These are phyloP conservation scores for Agriopis leucophaearia DNA, from an alignment of 2,888 invertebrate species.

Conservation along the genomic window DNA sequence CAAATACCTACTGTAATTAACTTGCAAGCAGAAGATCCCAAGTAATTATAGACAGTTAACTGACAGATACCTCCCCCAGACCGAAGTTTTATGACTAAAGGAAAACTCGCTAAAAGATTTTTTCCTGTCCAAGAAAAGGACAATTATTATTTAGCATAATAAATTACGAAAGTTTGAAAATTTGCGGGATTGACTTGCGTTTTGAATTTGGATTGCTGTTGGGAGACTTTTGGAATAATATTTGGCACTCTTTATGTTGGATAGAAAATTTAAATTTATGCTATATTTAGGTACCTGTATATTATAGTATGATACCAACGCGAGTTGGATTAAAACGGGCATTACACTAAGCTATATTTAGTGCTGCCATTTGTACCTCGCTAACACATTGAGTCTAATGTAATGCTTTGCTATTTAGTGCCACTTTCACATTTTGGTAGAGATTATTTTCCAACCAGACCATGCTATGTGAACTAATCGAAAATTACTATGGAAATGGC, in stretches of 20 bases:
- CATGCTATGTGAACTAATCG: no score
- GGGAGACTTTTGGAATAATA: slow-evolving; percentile 3
- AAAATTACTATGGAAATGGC: no score
- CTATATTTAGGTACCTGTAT: no score
- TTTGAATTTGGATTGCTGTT: slow-evolving; percentile 29
- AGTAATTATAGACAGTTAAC: slow-evolving; percentile 46
- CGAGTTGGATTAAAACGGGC: no score
- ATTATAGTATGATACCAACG: no score
- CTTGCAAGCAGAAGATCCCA: slow-evolving; percentile 30
- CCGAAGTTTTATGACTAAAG: slow-evolving; percentile 40
- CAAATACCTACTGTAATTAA: slow-evolving; percentile 29
- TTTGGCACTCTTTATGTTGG: slow-evolving; percentile 6
- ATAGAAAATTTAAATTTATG: not conserved
- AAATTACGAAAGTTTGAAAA: slow-evolving; percentile 46
- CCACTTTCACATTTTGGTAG: no score
- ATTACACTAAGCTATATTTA: no score
- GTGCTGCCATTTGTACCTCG: no score
- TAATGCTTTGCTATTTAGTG: no score
- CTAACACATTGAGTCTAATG: no score
- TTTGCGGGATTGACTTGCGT: slow-evolving; percentile 27
- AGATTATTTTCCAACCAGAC: no score
- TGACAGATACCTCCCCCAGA: slow-evolving; percentile 42
- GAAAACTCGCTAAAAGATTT: slow-evolving; percentile 43
- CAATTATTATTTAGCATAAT: slow-evolving; percentile 51
- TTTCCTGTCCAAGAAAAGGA: slow-evolving; percentile 37